These are phyloP conservation scores for Hydraecia micacea DNA, from an alignment of 2,888 invertebrate species.

Conservation along the genomic window DNA sequence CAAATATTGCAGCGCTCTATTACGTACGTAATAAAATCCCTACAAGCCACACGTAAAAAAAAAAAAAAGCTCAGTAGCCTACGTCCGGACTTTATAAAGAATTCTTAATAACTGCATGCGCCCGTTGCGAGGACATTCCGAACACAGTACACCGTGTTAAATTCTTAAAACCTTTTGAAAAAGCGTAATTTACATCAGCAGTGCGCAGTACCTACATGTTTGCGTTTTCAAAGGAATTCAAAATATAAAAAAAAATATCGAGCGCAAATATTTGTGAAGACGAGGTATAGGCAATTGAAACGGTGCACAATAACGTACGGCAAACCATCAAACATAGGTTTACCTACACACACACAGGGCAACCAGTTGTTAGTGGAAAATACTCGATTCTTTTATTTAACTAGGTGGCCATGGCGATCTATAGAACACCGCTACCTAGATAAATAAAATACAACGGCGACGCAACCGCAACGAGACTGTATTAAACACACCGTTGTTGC, in stretches of 20 bases:
- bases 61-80: neutral
- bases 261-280: neutral
- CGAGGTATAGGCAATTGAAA: neutral
- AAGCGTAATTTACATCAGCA: neutral
- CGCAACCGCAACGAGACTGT: neutral
- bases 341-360: neutral
- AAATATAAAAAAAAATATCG: neutral
- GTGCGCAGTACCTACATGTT: neutral
- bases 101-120: neutral
- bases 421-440: neutral
- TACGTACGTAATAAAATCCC: neutral
- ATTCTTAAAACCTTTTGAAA: neutral
- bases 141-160: neutral
- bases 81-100: neutral
- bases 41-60: neutral
- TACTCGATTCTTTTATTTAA: neutral
- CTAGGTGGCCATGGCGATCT: neutral
- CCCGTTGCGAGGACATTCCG: neutral
- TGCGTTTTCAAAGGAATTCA: neutral
- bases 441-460: neutral
- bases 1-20: neutral
- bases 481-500: neutral
- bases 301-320: neutral
- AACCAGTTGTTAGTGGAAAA: neutral
- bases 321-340: too few relatives aligned